Conservation (phyloP, 2,888 invertebrate species). For the Macroteleia sp. region DNA sequence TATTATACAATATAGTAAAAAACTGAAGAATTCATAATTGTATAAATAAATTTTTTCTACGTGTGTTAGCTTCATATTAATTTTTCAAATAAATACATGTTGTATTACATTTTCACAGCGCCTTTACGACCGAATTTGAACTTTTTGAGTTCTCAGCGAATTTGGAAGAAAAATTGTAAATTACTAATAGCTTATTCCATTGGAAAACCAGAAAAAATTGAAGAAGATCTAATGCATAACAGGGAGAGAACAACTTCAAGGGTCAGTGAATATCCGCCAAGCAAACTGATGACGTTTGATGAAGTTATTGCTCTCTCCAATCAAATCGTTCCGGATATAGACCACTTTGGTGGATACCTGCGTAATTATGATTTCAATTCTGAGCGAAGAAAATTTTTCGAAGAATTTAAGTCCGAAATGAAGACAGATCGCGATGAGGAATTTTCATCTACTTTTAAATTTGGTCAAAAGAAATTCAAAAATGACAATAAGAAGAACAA, state of each 20-base stretch:
- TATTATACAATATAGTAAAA: too few relatives aligned
- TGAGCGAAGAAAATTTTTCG: constrained; percentile 70
- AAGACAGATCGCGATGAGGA: not conserved
- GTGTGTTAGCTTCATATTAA: too few relatives aligned
- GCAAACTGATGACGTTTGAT: constrained; percentile 65
- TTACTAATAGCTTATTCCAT: constrained; percentile 86
- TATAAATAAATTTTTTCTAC: too few relatives aligned
- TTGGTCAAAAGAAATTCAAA: not conserved
- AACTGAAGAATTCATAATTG: too few relatives aligned
- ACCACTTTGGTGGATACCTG: constrained; percentile 70
- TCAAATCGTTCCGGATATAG: constrained; percentile 63
- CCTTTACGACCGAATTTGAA: too few relatives aligned
- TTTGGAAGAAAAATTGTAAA: constrained; percentile 87
- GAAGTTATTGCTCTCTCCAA: constrained; percentile 67
- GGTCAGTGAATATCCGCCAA: constrained; percentile 30
- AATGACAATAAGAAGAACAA: constrained; percentile 14
- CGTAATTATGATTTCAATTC: constrained; percentile 61
- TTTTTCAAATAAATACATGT: too few relatives aligned
- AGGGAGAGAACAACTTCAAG: constrained; percentile 7
- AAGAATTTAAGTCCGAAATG: constrained; percentile 65
- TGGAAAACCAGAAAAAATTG: constrained; percentile 8
- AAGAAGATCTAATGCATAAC: not conserved
- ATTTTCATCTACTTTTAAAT: not conserved
- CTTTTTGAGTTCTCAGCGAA: too few relatives aligned
- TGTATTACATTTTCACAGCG: too few relatives aligned